Percentiles rank a stretch among this genome's conserved stretches.
Conservation (phyloP, 1,140 invertebrate species). For the Drosophila chauvacae region DNA sequence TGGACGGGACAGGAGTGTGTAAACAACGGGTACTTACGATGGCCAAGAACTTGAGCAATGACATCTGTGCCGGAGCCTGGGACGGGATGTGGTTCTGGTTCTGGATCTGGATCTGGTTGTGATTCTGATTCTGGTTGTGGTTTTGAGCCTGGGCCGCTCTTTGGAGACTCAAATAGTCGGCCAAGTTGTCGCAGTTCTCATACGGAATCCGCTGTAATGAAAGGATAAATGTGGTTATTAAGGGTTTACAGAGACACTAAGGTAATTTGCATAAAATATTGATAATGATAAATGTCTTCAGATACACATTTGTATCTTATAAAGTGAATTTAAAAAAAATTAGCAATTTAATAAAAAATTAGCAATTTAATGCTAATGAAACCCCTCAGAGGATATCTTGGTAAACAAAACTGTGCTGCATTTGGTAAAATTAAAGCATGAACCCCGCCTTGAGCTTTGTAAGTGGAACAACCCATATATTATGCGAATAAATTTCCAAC, state of each 20-base stretch:
- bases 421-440: not conserved
- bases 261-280: too few relatives aligned
- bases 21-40: conserved; percentile 86
- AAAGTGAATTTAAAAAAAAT: not conserved
- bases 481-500: conserved; percentile 1
- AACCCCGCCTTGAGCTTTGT: not conserved
- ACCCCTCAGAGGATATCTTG: not conserved
- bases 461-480: conserved; percentile 8
- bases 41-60: conserved; percentile 87
- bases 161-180: conserved; percentile 75
- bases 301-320: not conserved
- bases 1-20: conserved; percentile 9
- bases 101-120: conserved; percentile 1
- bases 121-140: conserved; percentile 10
- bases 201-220: conserved; percentile 62
- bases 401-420: conserved; percentile 4
- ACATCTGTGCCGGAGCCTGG: conserved; percentile 84
- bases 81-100: conserved; percentile 34
- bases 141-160: conserved; percentile 60
- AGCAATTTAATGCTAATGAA: conserved; percentile 1
- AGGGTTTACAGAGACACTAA: too few relatives aligned
- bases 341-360: conserved; percentile 2
- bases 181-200: conserved; percentile 77
- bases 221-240: conserved; percentile 17
- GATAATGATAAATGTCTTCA: not conserved